A percentile compares a stretch with the other conserved stretches of the same genome.
Conservation (phyloP, 2,888 invertebrate species). For the Luperina testacea region DNA sequence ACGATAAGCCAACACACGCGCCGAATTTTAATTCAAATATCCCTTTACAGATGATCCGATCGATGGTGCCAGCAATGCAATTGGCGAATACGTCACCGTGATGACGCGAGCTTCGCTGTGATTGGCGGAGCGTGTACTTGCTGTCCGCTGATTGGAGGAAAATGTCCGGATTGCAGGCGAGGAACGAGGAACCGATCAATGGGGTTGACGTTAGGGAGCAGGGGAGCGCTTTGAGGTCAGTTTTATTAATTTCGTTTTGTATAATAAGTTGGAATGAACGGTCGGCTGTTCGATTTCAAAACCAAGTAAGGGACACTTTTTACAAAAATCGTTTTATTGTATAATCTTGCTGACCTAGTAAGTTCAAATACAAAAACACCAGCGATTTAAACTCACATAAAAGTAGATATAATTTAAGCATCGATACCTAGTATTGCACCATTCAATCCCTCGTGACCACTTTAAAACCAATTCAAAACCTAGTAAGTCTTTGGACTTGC, state of each 20-base stretch:
- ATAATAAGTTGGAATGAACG: conserved; percentile 34
- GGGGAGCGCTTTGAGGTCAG: conserved; percentile 87
- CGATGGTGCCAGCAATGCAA: conserved; percentile 64
- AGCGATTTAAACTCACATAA: no score
- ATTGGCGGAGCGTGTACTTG: conserved; percentile 76
- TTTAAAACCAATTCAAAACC: no score
- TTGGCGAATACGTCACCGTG: conserved; percentile 69
- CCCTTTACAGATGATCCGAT: conserved; percentile 62
- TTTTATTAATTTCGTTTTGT: conserved; percentile 53
- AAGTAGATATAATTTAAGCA: no score
- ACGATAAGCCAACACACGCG: conserved; percentile 59
- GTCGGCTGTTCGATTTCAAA: not conserved
- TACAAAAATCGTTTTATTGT: no score
- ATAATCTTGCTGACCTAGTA: no score
- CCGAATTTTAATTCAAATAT: conserved; percentile 67
- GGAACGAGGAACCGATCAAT: conserved; percentile 84
- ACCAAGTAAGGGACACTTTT: no score
- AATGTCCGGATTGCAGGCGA: conserved; percentile 87
- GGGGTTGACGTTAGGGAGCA: conserved; percentile 88
- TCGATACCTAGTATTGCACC: no score
- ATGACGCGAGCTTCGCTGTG: conserved; percentile 69
- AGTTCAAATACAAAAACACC: no score
- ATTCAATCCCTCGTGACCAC: no score
- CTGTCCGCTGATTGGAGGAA: conserved; percentile 77
- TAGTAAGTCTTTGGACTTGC: no score